A percentile compares a stretch with the other conserved stretches of the same genome.
These are phyloP conservation scores for Muscidifurax raptorellus DNA, from an alignment of 1,140 invertebrate species.

Conservation along the genomic window DNA sequence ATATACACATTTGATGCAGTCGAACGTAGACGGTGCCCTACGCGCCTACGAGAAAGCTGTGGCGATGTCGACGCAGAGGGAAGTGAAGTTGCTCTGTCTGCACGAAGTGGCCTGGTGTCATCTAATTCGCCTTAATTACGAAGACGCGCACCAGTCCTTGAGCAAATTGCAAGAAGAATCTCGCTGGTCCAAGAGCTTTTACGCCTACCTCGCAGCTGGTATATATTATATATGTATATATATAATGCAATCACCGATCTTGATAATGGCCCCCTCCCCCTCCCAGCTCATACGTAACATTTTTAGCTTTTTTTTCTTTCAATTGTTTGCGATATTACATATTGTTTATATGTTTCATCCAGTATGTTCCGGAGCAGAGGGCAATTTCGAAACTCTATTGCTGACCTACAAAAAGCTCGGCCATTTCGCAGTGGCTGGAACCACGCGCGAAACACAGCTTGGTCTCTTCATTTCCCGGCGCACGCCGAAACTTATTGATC, in stretches of 20 bases:
- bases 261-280: too few relatives aligned
- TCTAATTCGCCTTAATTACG: conserved; percentile 80
- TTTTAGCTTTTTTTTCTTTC: too few relatives aligned
- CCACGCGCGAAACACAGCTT: conserved; percentile 64
- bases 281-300: too few relatives aligned
- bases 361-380: conserved; percentile 78
- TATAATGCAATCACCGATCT: too few relatives aligned
- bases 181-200: conserved; percentile 83
- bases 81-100: conserved; percentile 82
- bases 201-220: conserved; percentile 82
- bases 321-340: too few relatives aligned
- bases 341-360: too few relatives aligned
- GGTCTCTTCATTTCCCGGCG: conserved; percentile 66
- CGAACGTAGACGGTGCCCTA: conserved; percentile 79
- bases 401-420: conserved; percentile 72
- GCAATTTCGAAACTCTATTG: conserved; percentile 70
- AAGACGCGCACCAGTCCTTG: conserved; percentile 78
- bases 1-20: too few relatives aligned
- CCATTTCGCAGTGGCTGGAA: conserved; percentile 66
- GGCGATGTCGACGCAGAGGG: conserved; percentile 79
- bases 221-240: too few relatives aligned
- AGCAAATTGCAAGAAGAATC: conserved; percentile 79
- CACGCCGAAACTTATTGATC: conserved; percentile 62
- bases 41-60: conserved; percentile 79
- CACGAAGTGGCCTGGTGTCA: conserved; percentile 86